phyloP scores from a whole-genome alignment of 2,797 vertebrate species.

The Champsocephalus gunnari region DNA sequence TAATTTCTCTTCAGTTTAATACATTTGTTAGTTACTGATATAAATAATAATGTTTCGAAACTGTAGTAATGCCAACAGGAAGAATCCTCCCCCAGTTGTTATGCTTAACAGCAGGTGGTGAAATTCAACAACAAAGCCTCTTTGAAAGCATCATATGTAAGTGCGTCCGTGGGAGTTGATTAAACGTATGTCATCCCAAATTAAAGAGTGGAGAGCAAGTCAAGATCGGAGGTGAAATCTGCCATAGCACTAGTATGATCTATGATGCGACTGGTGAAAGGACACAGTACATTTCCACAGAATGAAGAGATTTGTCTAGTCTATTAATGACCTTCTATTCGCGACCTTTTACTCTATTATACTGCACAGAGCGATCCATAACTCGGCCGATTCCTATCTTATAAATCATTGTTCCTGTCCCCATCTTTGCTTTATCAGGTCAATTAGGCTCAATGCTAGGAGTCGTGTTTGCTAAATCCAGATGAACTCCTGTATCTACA shows the following conservation, averaged over 20 bases:
- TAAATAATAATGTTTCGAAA: not conserved
- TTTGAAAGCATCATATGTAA: constrained; percentile 22
- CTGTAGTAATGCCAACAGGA: not conserved
- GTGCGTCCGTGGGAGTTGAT: constrained; percentile 23
- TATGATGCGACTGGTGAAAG: constrained; percentile 62
- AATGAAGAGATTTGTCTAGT: constrained; percentile 79
- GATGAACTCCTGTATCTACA: constrained; percentile 73
- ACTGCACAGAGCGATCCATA: constrained; percentile 72
- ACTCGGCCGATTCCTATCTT: constrained; percentile 63
- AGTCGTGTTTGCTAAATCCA: constrained; percentile 79
- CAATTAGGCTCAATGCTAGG: constrained; percentile 72
- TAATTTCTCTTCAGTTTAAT: not conserved
- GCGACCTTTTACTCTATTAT: constrained; percentile 76
- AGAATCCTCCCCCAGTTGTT: not conserved
- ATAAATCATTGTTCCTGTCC: constrained; percentile 72
- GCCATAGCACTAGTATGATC: constrained; percentile 74
- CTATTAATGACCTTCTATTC: constrained; percentile 81
- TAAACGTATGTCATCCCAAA: constrained; percentile 50
- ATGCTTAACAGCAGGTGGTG: constrained; percentile 1
- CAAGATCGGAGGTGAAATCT: constrained; percentile 65
- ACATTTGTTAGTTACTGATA: not conserved
- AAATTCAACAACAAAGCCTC: constrained; percentile 1
- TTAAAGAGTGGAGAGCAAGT: constrained; percentile 49
- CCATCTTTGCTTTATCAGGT: constrained; percentile 60
- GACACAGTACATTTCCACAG: constrained; percentile 66